Base-by-base conservation (phyloP, 2,113 vertebrate species). In the Chaetura pelagica region DNA sequence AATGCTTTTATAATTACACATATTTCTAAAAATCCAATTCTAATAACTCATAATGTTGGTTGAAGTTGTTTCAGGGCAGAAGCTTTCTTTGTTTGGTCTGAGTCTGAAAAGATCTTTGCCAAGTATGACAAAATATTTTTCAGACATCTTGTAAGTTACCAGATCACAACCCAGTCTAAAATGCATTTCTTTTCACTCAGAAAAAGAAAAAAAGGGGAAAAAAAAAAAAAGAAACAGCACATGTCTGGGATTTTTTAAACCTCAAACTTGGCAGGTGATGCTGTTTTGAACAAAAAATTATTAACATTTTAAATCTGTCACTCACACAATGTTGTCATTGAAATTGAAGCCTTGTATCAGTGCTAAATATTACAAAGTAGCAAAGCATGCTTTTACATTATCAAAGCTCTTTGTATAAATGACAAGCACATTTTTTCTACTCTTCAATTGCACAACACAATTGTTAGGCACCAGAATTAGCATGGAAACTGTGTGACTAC, bases 61-160 rank as follows among this genome's bases (percentile, higher is more conserved):
- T 64, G 46, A 88, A 73, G 4, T 3, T 68, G 76, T 94, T 89
- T 78, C 63, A 61, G 58, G 49, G 54, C 48, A 89, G 91, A 92
- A 80, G n/a, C 54, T 38, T 38, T n/a, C 84, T 75, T 87, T 96
- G 85, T 94, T 96, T 96, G 87, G 82, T 94, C 93, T 95, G 48
- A 54, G 64, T 83, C 66, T 90, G 59, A 63, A 61, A 54, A 80
- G 15, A 21, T 35, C 72, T 92, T 73, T 94, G 92, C 95, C 95
- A 96, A 96, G 35, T 73, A 96, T 94, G 92, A 95, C 66, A 94
- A 94, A 95, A 96, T 17, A 42, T 15, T 19, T 82, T 93, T 94
- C 93, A 91, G 81, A 91, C n/a, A 84, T 95, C 79, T 76, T 87
- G 18, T 67, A 74, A 75, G 75, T 94, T 96, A 93, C 57, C 46